These are phyloP conservation scores for Plagodis pulveraria DNA, from an alignment of 2,888 invertebrate genomes.

Conservation along the genomic window DNA sequence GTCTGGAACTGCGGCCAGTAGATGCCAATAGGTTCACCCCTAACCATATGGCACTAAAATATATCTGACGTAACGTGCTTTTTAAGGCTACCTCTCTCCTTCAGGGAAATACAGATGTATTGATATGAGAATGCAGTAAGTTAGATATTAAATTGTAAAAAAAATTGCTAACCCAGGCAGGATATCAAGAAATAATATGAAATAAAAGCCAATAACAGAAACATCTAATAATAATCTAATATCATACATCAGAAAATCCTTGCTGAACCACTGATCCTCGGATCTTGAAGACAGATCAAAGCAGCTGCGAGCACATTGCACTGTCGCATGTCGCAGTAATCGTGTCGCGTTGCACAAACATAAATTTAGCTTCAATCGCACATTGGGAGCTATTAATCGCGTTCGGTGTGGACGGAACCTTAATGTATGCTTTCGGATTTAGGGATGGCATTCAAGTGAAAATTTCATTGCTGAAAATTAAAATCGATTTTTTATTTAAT, in stretches of 20 bases:
- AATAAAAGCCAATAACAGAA: neutral
- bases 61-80: too few species aligned
- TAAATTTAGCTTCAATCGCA: constrained; percentile 81
- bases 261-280: constrained; percentile 9
- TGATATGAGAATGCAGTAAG: too few species aligned
- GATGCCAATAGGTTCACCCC: too few species aligned
- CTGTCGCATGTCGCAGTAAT: constrained; percentile 65
- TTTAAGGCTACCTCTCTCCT: too few species aligned
- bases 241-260: constrained; percentile 8
- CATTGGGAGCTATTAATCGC: constrained; percentile 76
- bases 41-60: too few species aligned
- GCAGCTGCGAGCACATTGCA: constrained; percentile 64
- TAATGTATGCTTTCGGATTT: constrained; percentile 61
- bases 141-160: too few species aligned
- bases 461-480: too few species aligned
- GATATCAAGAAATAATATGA: too few species aligned
- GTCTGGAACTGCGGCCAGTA: too few species aligned
- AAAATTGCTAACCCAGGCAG: too few species aligned
- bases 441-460: constrained; percentile 50
- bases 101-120: too few species aligned
- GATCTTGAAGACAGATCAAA: constrained; percentile 53
- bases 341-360: constrained; percentile 72
- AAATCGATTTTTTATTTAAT: too few species aligned
- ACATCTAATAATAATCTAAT: neutral
- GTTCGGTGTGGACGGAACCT: constrained; percentile 76